phyloP scores from a whole-genome alignment of 2,797 vertebrate species.

The Poeciliopsis infans region DNA sequence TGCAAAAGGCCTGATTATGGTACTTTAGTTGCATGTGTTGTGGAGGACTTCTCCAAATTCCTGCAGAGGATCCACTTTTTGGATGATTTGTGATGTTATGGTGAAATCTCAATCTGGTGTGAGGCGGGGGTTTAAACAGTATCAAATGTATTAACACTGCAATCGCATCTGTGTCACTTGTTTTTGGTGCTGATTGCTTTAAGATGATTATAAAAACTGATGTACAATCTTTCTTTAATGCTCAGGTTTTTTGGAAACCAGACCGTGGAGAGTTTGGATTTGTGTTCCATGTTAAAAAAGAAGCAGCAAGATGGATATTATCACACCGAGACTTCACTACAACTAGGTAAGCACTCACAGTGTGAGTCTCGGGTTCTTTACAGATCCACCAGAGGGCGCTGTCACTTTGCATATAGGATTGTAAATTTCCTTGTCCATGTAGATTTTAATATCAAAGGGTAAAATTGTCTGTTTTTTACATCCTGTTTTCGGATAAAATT shows the following conservation, averaged over 20 bases:
- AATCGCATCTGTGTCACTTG: not conserved
- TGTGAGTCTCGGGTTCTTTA: no score
- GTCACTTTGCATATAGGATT: not conserved
- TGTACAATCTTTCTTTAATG: not conserved
- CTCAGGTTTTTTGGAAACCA: constrained; percentile 89
- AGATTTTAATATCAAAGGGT: not conserved
- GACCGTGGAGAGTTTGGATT: constrained; percentile 85
- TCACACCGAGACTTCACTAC: constrained; percentile 74
- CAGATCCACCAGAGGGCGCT: constrained; percentile 56
- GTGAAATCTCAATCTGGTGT: not conserved
- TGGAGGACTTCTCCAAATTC: not conserved
- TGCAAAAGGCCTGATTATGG: not conserved
- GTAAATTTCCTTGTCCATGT: not conserved
- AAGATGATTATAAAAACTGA: not conserved
- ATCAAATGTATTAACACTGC: not conserved
- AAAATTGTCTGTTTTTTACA: not conserved
- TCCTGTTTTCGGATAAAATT: not conserved
- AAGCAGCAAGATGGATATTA: constrained; percentile 81
- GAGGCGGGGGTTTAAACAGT: not conserved
- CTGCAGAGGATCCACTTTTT: not conserved
- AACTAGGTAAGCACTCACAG: constrained; percentile 58
- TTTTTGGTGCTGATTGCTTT: not conserved
- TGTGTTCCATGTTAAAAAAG: constrained; percentile 97
- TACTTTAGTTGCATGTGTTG: not conserved
- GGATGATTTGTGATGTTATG: not conserved